These are phyloP conservation scores for Brachionus paranguensis DNA, from an alignment of 1,140 invertebrate genomes.

Conservation along the genomic window DNA sequence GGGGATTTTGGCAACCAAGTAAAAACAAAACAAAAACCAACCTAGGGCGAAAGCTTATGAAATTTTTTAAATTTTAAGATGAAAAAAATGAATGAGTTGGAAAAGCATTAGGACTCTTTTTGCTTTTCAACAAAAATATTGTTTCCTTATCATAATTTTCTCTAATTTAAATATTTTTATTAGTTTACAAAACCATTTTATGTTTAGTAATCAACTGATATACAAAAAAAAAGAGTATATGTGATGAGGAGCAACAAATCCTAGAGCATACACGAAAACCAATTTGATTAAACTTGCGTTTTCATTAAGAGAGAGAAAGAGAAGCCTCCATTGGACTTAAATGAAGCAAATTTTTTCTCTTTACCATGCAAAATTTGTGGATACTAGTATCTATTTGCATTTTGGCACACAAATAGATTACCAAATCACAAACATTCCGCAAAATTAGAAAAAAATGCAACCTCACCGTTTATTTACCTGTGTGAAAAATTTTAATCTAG, in stretches of 20 bases:
- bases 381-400: neutral
- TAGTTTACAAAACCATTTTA: neutral
- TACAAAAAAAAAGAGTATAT: neutral
- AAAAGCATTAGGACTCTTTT: neutral
- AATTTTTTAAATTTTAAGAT: neutral
- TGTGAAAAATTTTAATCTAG: neutral
- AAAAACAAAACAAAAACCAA: neutral
- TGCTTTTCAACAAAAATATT: neutral
- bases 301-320: neutral
- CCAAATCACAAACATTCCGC: neutral
- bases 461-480: neutral
- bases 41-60: neutral
- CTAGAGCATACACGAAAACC: neutral
- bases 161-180: slow-evolving; percentile 4
- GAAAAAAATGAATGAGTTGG: neutral
- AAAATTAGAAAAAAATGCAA: neutral
- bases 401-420: neutral
- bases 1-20: neutral
- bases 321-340: neutral
- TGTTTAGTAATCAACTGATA: neutral
- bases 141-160: neutral
- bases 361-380: neutral
- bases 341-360: neutral
- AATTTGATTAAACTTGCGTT: neutral
- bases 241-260: neutral